Evolutionary conservation across 1,140 invertebrate genomes (phyloP).

Genomic region (Ceratosolen fusciceps): DNA sequence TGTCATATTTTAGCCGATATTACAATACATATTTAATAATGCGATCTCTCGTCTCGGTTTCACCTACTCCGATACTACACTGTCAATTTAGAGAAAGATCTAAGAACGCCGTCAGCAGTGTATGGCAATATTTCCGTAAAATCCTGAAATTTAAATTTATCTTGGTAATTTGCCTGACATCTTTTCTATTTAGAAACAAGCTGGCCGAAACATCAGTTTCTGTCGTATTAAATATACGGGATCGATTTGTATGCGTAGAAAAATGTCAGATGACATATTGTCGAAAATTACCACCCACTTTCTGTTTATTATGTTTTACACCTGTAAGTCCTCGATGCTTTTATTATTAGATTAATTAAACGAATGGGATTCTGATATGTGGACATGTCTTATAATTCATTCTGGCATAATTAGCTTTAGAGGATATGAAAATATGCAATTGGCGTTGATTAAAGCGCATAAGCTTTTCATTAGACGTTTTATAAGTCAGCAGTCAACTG

Average conservation of each 20-base stretch:
- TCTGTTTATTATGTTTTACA: no score
- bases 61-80: neutral
- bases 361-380: no score
- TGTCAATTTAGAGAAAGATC: neutral
- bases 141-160: neutral
- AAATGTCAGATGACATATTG: no score
- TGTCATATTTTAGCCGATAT: neutral
- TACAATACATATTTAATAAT: neutral
- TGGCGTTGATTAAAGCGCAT: constrained; percentile 6
- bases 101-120: neutral
- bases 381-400: no score
- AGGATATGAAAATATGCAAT: constrained; percentile 1
- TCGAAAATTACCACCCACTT: no score
- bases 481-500: constrained; percentile 29
- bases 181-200: neutral
- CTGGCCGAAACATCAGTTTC: no score
- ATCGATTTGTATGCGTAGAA: no score
- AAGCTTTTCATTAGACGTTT: neutral
- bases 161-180: neutral
- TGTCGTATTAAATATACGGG: no score
- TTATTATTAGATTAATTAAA: no score
- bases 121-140: neutral
- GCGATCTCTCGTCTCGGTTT: neutral
- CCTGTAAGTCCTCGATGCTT: no score
- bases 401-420: neutral